Percentiles rank a stretch among this genome's conserved stretches.
These are phyloP conservation scores for Liolophura sinensis DNA, from an alignment of 1,140 invertebrate species.

Conservation along the genomic window DNA sequence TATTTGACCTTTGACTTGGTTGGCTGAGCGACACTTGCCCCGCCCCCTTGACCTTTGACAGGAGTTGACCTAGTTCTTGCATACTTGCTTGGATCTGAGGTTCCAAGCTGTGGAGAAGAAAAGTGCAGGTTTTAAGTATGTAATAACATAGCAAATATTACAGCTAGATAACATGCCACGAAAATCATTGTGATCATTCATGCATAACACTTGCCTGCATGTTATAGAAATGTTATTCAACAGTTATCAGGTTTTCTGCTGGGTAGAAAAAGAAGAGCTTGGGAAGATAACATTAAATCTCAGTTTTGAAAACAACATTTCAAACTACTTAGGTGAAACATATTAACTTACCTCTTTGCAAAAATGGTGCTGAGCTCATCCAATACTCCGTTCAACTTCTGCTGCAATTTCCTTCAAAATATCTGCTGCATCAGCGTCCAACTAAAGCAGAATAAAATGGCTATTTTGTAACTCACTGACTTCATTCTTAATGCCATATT, in stretches of 20 bases:
- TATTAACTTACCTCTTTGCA: constrained; percentile 66
- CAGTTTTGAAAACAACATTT: no score
- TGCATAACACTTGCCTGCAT: no score
- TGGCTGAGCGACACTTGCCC: constrained; percentile 67
- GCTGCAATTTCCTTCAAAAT: constrained; percentile 95
- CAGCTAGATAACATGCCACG: neutral
- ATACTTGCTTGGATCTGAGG: constrained; percentile 92
- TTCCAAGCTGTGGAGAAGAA: constrained; percentile 74
- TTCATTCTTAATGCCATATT: constrained; percentile 6
- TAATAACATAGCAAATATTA: neutral
- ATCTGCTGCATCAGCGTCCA: constrained; percentile 94
- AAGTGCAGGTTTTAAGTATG: constrained; percentile 1
- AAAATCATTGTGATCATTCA: no score
- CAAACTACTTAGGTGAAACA: neutral
- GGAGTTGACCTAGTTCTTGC: constrained; percentile 86
- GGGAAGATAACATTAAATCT: no score
- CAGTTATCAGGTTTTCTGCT: no score
- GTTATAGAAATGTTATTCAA: no score
- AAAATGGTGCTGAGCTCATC: constrained; percentile 96
- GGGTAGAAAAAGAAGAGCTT: neutral
- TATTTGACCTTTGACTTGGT: constrained; percentile 67
- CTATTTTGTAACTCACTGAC: constrained; percentile 1
- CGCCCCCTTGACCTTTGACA: constrained; percentile 90
- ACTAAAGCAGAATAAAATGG: constrained; percentile 36
- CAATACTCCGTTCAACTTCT: constrained; percentile 88